phyloP scores from a whole-genome alignment of 2,113 vertebrate species.

The Mus musculus region DNA sequence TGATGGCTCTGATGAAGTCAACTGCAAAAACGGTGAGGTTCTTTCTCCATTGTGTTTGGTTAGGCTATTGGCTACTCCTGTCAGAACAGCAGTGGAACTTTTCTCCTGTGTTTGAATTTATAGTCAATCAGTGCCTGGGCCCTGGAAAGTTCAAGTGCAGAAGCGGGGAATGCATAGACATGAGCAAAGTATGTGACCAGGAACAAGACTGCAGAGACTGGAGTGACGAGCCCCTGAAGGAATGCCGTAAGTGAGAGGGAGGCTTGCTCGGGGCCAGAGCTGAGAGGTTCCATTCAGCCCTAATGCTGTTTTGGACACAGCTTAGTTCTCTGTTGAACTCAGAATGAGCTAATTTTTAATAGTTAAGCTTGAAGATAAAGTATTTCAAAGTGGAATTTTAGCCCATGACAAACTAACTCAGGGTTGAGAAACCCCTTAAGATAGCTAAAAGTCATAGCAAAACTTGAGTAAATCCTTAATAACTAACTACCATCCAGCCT shows the following conservation, averaged over 20 bases:
- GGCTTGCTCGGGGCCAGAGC: background rate
- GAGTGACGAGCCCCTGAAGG: conserved; percentile 98
- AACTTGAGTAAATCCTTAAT: background rate
- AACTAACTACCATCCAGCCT: background rate
- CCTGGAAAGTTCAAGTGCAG: conserved; percentile 97
- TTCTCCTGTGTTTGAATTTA: conserved; percentile 23
- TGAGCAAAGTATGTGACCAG: conserved; percentile 96
- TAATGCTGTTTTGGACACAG: background rate
- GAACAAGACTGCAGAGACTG: conserved; percentile 96
- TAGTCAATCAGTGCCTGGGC: conserved; percentile 95
- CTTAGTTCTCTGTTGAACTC: background rate
- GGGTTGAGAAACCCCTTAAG: background rate
- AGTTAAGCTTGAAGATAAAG: background rate
- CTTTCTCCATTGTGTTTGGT: too few species aligned
- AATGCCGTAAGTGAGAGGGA: conserved; percentile 93
- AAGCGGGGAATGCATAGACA: conserved; percentile 96
- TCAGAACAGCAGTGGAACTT: background rate
- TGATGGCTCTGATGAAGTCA: conserved; percentile 95
- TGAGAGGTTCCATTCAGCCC: background rate
- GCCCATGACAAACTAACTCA: background rate
- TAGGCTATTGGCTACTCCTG: background rate
- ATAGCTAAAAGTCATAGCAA: background rate
- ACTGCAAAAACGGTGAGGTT: conserved; percentile 92
- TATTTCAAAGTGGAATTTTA: background rate
- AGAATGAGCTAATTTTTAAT: background rate